These are phyloP conservation scores for Holacanthus passer DNA, from an alignment of 2,113 vertebrate species.

Conservation along the genomic window DNA sequence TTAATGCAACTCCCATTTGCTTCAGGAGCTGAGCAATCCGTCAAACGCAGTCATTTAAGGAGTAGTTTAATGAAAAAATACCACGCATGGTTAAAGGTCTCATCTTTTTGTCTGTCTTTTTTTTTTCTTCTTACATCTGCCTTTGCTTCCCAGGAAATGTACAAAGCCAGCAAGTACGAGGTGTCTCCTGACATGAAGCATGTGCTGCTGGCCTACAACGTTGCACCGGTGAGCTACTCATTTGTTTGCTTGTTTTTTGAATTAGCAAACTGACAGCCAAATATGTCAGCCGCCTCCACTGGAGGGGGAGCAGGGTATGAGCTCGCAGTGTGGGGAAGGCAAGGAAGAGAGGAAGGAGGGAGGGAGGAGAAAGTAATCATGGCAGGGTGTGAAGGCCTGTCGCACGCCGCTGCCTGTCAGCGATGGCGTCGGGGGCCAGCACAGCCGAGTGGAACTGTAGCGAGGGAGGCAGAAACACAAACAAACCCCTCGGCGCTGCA, in stretches of 20 bases:
- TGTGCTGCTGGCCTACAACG: constrained; percentile 93
- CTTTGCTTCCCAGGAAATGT: constrained; percentile 86
- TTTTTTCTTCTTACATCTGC: constrained; percentile 9
- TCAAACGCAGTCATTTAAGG: constrained; percentile 74
- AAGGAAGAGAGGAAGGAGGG: background rate
- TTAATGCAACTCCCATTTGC: constrained; percentile 72
- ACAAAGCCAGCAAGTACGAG: constrained; percentile 93
- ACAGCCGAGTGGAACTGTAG: constrained; percentile 64
- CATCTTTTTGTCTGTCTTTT: constrained; percentile 47
- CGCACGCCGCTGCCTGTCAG: constrained; percentile 64
- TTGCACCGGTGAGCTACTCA: constrained; percentile 89
- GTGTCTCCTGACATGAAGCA: constrained; percentile 95
- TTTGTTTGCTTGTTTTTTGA: constrained; percentile 74
- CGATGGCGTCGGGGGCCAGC: constrained; percentile 29
- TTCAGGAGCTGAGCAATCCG: constrained; percentile 59
- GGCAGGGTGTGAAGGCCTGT: constrained; percentile 61
- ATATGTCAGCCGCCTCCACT: constrained; percentile 64
- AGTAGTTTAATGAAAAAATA: constrained; percentile 73
- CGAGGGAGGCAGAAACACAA: constrained; percentile 57
- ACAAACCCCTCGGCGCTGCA: constrained; percentile 45
- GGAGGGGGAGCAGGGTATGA: background rate
- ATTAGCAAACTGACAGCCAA: constrained; percentile 71
- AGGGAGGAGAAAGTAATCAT: constrained; percentile 66
- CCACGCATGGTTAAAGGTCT: constrained; percentile 66
- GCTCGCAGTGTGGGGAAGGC: constrained; percentile 8